Base-by-base conservation (phyloP, 1,140 invertebrate genomes). In the Schlechtendalia chinensis region DNA sequence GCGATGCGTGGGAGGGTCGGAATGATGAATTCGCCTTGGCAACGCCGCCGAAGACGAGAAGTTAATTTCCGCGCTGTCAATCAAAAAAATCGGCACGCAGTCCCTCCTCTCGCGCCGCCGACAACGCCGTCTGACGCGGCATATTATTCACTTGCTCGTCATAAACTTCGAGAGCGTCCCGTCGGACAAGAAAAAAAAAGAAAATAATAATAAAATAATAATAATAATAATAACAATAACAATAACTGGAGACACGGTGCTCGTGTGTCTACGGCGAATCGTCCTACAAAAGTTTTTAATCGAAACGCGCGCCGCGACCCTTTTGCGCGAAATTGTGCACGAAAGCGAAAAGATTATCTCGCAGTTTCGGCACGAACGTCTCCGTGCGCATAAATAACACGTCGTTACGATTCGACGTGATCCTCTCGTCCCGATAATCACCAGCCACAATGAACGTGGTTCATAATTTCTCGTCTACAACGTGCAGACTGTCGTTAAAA, bases 61-160 rank as follows among this genome's bases (percentile, higher is more conserved):
- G 75, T 79, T 79, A 79, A 79, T 79, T 79, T 79, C 75, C 75
- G 75, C n/a, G 56, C 75, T 79, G 75, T 61, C 75, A 79, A 63
- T 79, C 75, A 79, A 79, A 79, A n/a, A 79, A 63, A 79, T 79
- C 29, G 75, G 58, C 75, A 47, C 75, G 8, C 11, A 63, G 3
- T 50, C 54, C 53, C 53, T 39, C 72, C 69, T 47, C 53, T 22
- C 72, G 47, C 69, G 69, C 69, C 24, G 24, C 24, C 27, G 10
- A 32, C 56, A 24, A 54, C 45, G 39, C 53, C 47, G 39, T 72
- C 47, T 72, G 47, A 50, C 39, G 63, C 24, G 39, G 39, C 47
- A 63, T 77, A 77, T 39, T 77, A 77, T 77, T 79, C 75, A 63
- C 58, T 79, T 50, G 75, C 17, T 61, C 72, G 16, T 58, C 39